Evolutionary conservation across 2,113 vertebrate genomes (phyloP).

Genomic region (Bettongia penicillata): DNA sequence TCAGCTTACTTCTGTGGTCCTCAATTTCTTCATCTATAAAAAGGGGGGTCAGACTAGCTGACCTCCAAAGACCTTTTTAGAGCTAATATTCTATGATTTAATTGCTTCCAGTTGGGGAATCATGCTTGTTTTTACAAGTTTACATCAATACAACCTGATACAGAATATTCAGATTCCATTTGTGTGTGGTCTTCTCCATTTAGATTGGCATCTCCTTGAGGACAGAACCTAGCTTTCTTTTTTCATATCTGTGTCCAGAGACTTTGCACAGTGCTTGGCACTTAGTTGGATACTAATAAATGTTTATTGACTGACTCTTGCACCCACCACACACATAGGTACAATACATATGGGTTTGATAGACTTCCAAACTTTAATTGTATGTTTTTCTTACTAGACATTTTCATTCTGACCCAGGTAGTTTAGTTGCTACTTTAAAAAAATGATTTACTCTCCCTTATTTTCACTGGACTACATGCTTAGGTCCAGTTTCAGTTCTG

Average conservation of each 20-base stretch:
- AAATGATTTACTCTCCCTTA: constrained; percentile 52
- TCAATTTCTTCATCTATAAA: background rate
- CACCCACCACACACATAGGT: background rate
- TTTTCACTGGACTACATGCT: constrained; percentile 71
- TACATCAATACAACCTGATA: constrained; percentile 31
- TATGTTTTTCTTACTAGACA: constrained; percentile 51
- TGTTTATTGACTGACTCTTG: background rate
- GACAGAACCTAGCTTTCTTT: background rate
- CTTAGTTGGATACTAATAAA: background rate
- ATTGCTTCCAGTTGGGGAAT: background rate
- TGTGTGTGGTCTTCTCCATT: background rate
- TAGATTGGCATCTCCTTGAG: background rate
- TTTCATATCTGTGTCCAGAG: background rate
- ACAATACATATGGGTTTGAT: background rate
- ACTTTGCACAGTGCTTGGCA: background rate
- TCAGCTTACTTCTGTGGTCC: background rate
- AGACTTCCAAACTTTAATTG: constrained; percentile 47
- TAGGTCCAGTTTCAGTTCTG: constrained; percentile 58
- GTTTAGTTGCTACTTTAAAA: constrained; percentile 51
- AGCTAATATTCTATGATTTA: background rate
- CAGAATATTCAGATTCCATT: background rate
- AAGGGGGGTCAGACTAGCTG: background rate
- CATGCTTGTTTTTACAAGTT: background rate
- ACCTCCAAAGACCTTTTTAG: background rate
- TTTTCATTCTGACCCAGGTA: constrained; percentile 64